phyloP scores from a whole-genome alignment of 2,113 vertebrate species.

The Atractosteus spatula region DNA sequence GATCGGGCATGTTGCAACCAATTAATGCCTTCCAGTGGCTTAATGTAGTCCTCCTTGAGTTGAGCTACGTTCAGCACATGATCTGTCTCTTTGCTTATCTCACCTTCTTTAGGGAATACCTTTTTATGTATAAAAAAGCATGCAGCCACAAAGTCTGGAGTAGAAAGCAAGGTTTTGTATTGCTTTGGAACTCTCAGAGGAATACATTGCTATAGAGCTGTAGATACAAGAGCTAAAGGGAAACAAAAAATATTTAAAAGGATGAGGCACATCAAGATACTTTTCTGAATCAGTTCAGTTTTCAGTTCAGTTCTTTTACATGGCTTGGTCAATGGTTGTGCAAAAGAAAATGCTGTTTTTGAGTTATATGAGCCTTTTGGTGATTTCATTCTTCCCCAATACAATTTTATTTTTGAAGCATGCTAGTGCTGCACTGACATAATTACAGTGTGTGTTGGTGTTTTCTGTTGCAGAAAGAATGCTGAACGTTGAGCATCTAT shows the following conservation, averaged over 20 bases:
- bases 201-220: background rate
- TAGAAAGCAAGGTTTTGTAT: background rate
- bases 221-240: background rate
- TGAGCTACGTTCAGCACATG: slow-evolving; percentile 1
- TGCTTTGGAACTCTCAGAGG: slow-evolving; percentile 2
- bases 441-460: slow-evolving; percentile 14
- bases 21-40: slow-evolving; percentile 6
- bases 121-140: background rate
- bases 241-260: too few relatives aligned
- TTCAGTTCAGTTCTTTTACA: too few relatives aligned
- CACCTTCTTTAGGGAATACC: slow-evolving; percentile 23
- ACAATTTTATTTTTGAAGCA: slow-evolving; percentile 17
- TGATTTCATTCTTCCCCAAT: slow-evolving; percentile 17
- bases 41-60: background rate
- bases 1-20: slow-evolving; percentile 8
- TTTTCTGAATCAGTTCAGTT: too few relatives aligned
- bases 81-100: slow-evolving; percentile 18
- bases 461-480: slow-evolving; percentile 13
- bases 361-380: slow-evolving; percentile 21
- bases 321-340: too few relatives aligned
- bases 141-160: background rate
- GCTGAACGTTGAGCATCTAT: background rate
- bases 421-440: background rate
- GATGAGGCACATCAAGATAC: too few relatives aligned
- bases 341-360: background rate